Evolutionary conservation across 2,113 vertebrate species (phyloP).

Genomic region (Nansenia antarctica): DNA sequence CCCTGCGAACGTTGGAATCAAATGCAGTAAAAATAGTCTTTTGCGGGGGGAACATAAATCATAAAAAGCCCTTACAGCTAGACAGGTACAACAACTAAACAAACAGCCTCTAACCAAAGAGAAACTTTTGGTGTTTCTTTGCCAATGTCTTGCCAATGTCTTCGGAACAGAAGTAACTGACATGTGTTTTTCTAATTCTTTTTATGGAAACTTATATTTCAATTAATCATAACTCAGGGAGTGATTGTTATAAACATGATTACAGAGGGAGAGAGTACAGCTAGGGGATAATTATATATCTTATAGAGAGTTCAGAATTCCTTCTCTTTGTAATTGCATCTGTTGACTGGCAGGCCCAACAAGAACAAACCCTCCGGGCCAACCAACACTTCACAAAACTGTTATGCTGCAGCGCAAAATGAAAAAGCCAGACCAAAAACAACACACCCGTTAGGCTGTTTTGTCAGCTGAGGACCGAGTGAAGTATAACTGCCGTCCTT

Average conservation of each 20-base stretch:
- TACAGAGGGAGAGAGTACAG: neutral
- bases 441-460: neutral
- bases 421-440: neutral
- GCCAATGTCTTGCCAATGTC: neutral
- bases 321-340: neutral
- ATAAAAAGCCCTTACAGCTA: too few relatives aligned
- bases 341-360: conserved; percentile 11
- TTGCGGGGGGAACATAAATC: neutral
- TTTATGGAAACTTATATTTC: conserved; percentile 13
- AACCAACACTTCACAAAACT: neutral
- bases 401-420: neutral
- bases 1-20: too few relatives aligned
- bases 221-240: conserved; percentile 16
- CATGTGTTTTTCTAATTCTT: neutral
- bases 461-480: too few relatives aligned
- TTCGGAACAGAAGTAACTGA: neutral
- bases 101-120: neutral
- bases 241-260: conserved; percentile 15
- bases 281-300: neutral
- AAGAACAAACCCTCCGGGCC: neutral
- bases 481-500: neutral
- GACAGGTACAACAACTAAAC: neutral
- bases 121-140: neutral
- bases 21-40: too few relatives aligned
- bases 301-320: neutral